Evolutionary conservation across 2,888 invertebrate species (phyloP), one percentile per base, ranked within the genome.

Genomic region (Apamea monoglypha): DNA sequence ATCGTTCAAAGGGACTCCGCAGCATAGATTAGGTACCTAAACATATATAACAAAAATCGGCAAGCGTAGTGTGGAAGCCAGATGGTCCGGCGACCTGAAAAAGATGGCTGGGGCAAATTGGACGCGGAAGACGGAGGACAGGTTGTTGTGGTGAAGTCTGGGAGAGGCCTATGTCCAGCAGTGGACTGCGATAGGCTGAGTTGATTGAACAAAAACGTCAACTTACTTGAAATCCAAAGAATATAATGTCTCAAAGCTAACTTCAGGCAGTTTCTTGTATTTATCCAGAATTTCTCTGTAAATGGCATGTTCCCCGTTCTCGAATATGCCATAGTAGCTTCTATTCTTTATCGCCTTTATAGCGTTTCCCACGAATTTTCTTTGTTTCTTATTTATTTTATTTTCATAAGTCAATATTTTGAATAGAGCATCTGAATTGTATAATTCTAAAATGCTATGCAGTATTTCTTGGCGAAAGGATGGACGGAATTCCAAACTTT

Each of bases 391-490:
- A 12, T 6, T 1, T 12, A 86, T 5, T 6, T 0, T 1, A 0
- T 3, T 7, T 0, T 18, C 4, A 12, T 36, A 82, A 7, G 0
- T 44, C 2, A 84, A 40, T 12, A 4, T 40, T 40, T 29, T 78
- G 0, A 2, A 14, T 1, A 25, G n/a, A 0, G 0, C 18, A 18
- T 70, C 47, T 0, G 68, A 32, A 10, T 40, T 29, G 10, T 82
- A 14, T 2, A 84, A 47, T 4, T 73, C 68, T 1, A 44, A 21
- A n/a, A 83, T n/a, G 6, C 18, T 21, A 0, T 18, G 10, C 18
- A 84, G 14, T 18, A 82, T 25, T 59, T 71, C 67, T 10, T 16
- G 1, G 2, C 82, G 86, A 6, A 63, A 80, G 12, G 32, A 2
- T 25, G 16, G 21, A 0, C 4, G 32, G 18, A 18, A 4, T 7